Evolutionary conservation across 2,888 invertebrate species (phyloP), one percentile per base, ranked within the genome.

Genomic region (Drosophila rubida): DNA sequence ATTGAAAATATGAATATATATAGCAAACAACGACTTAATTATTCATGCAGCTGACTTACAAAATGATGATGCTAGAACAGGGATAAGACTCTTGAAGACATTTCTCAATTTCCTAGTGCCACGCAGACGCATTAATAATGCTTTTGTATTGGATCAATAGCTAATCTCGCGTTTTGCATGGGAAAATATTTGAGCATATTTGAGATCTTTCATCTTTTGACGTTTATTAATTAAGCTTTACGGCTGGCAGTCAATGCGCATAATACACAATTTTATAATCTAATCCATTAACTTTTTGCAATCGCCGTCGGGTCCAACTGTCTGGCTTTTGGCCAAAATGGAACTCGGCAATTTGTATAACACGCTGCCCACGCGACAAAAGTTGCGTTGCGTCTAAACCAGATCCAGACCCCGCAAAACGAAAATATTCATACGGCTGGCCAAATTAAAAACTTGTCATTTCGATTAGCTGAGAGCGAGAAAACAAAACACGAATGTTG

Each of bases 381-480:
- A 65, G 27, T 58, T 59, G 69, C 32, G 30, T 50, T 50, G n/a
- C n/a, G n/a, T n/a, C 45, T 48, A 48, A 74, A 54, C 53, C 70
- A 57, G 70, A 66, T 58, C 69, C n/a, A n/a, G n/a, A n/a, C 46
- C 19, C 57, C 61, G 54, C 14, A 46, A 46, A 54, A 35, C 51
- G 4, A 49, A 51, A 58, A 46, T 3, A 66, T 30, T 42, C 59
- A 50, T 70, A 64, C 59, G 55, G 16, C 64, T 66, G 62, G 63
- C 55, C 54, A 78, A 78, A 71, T 66, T 79, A 71, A 79, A 82
- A 81, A 77, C 85, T 82, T 85, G 85, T 85, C 85, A 79, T 82
- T 79, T 65, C 69, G 80, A 68, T 81, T 81, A 85, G 80, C 80
- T 79, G 82, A 75, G 14, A 41, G 46, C 27, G 13, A 46, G 46